Conservation (phyloP, 2,888 invertebrate species). For the Oegoconia quadripuncta region DNA sequence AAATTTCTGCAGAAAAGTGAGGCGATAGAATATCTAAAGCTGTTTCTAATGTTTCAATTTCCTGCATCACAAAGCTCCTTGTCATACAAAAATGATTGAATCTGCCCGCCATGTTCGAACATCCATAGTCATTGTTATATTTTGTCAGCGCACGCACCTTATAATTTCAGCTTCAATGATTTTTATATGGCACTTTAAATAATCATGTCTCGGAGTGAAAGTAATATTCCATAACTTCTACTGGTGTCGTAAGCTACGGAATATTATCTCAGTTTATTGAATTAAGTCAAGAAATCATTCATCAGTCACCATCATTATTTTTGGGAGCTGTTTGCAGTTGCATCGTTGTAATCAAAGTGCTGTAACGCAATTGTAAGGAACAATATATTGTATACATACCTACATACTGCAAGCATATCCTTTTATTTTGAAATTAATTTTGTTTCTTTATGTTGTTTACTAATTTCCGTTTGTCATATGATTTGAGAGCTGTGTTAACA, state of each 20-base stretch:
- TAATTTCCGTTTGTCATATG: constrained; percentile 34
- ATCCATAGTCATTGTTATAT: constrained; percentile 1
- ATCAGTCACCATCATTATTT: constrained; percentile 50
- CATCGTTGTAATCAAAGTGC: too few species aligned
- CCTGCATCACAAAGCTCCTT: constrained; percentile 3
- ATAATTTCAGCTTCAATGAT: constrained; percentile 25
- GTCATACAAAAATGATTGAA: constrained; percentile 22
- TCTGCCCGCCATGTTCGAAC: constrained; percentile 8
- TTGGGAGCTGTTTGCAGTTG: constrained; percentile 34
- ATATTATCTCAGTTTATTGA: neutral
- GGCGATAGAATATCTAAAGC: too few species aligned
- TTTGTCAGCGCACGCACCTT: constrained; percentile 8
- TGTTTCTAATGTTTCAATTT: too few species aligned
- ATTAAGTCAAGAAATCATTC: constrained; percentile 30
- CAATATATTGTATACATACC: too few species aligned
- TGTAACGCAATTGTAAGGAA: too few species aligned
- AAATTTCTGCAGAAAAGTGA: too few species aligned
- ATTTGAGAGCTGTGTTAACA: constrained; percentile 44
- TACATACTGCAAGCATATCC: neutral
- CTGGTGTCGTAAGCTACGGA: too few species aligned
- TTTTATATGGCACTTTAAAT: constrained; percentile 21
- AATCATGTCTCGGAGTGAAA: too few species aligned
- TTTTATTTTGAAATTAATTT: constrained; percentile 33
- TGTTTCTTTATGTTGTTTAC: constrained; percentile 31
- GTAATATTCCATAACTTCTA: too few species aligned